Base-by-base conservation (phyloP, 2,888 invertebrate genomes). In the Cryptus armator region DNA sequence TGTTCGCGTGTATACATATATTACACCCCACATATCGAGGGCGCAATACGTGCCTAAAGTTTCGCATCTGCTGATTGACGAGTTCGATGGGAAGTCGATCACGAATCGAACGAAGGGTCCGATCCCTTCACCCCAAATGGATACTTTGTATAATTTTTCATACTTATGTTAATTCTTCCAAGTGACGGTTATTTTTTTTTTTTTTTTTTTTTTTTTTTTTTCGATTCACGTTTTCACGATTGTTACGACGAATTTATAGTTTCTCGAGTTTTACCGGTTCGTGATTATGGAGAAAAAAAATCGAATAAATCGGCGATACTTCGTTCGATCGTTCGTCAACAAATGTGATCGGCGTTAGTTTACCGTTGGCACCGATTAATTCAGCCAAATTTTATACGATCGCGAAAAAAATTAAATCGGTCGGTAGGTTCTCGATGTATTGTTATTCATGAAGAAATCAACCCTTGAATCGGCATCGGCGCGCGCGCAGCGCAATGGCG, bases 61-160 rank as follows among this genome's bases (percentile, higher is more conserved):
- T 66, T 71, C 51, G 51, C 85, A 83, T 85, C 85, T 82, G 85
- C 82, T 85, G 85, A 85, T 85, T 79, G 85, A 85, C 85, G 85
- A 85, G 85, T 85, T 83, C 85, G 85, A 85, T 82, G 70, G 62
- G 48, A 83, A 85, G 85, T 85, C 85, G 82, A 85, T 85, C 82
- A 51, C 74, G 67, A 85, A 79, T 85, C 71, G 71, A 71, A 66
- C 56, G 79, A 48, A 48, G 37, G 37, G 37, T 0, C 2, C 2
- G 68, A 37, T 70, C 16, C 59, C 37, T 67, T 71, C 37, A 1
- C 37, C 37, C 37, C 37, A 9, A 16, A 56, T 12, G 46, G 74
- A 37, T 84, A 85, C 70, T 85, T 79, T 81, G 81, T 78, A 82
- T 82, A 79, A 82, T 82, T 79, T 82, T 85, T 79, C 48, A 78